Base-by-base conservation (phyloP, 2,888 invertebrate genomes). In the Ormyrus nitidulus region DNA sequence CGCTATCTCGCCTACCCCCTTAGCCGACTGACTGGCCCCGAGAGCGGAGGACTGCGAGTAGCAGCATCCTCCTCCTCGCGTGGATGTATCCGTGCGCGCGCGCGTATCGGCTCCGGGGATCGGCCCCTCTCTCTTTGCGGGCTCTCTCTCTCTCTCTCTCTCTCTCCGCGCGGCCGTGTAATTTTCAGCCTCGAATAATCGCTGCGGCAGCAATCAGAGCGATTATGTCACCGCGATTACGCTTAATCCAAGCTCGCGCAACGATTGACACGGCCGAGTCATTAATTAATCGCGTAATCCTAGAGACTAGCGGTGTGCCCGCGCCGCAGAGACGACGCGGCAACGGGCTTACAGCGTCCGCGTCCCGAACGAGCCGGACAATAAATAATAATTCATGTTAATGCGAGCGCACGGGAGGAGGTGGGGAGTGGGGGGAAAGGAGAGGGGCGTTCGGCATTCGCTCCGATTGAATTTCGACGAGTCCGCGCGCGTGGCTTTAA, bases 161-260 rank as follows among this genome's bases (percentile, higher is more conserved):
- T 9, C 53, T 13, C 13, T 9, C 53, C 79, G 76, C 56, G 83
- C 71, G 68, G 79, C 81, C 83, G 83, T 82, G 85, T 84, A 87
- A 86, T 86, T 86, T 85, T 85, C 86, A 84, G 79, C 83, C 83
- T 84, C 83, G 85, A 86, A 85, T 84, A 85, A 86, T 88, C 86
- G 86, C 85, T 82, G 83, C 79, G 80, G 80, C 84, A 79, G 77
- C 86, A 86, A 87, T 87, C 85, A 85, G 81, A 85, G 85, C 85
- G 86, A 88, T 89, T 88, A 87, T 86, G 87, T 88, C 87, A 85
- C 84, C 83, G 84, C 86, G 86, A 88, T 87, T 87, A 87, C 86
- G 84, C 82, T 83, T 84, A 85, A 84, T 82, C 83, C 84, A 79
- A 80, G 83, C 70, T 74, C 82, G 79, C 77, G 84, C 83, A 86